A percentile compares a stretch with the other conserved stretches of the same genome.
Conservation (phyloP, 2,113 vertebrate species). For the Sisor rabdophorus region DNA sequence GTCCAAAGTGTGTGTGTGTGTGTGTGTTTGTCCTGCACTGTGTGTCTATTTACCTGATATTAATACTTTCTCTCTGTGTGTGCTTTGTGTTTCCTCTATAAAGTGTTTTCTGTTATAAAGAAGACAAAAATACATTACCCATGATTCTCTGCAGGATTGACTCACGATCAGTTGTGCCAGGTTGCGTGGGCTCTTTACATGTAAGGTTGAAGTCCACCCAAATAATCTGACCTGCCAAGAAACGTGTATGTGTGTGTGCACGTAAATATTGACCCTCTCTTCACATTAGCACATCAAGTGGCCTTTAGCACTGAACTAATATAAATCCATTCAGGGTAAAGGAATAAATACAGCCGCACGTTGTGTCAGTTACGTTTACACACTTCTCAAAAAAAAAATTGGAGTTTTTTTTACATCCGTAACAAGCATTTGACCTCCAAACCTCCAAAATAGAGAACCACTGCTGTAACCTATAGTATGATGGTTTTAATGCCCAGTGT, state of each 20-base stretch:
- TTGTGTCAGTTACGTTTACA: too few relatives aligned
- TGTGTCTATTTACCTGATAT: not conserved
- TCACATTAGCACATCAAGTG: conserved; percentile 45
- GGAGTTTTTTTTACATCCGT: too few relatives aligned
- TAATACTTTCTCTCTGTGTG: not conserved
- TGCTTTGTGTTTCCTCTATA: conserved; percentile 14
- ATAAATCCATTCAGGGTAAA: conserved; percentile 24
- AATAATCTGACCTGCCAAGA: conserved; percentile 22
- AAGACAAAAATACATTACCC: not conserved
- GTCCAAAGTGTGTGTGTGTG: not conserved
- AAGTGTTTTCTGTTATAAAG: not conserved
- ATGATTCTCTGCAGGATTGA: not conserved
- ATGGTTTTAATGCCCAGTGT: too few relatives aligned
- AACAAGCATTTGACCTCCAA: too few relatives aligned
- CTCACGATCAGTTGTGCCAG: not conserved
- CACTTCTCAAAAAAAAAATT: too few relatives aligned
- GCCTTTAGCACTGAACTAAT: conserved; percentile 11
- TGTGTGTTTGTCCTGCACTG: not conserved
- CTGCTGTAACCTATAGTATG: too few relatives aligned
- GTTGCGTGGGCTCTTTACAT: not conserved
- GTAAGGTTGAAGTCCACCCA: conserved; percentile 26
- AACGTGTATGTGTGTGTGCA: conserved; percentile 11
- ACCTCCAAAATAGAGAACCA: too few relatives aligned
- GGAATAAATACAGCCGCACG: too few relatives aligned
- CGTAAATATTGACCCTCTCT: conserved; percentile 44